Base-by-base conservation (phyloP, 2,113 vertebrate genomes). In the Odocoileus virginianus region DNA sequence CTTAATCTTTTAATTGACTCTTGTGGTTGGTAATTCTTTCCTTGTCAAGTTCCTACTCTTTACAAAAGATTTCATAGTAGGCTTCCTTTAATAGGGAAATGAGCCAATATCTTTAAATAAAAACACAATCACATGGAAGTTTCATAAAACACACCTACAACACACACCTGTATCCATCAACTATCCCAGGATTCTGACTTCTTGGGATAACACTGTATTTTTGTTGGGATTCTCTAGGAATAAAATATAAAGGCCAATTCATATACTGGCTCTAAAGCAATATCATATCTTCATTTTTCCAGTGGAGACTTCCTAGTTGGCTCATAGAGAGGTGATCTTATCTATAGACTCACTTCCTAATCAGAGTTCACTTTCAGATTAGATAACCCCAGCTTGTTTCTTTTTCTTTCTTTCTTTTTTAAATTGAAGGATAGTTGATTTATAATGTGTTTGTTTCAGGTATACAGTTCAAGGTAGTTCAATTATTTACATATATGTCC, bases 361-460 rank as follows among this genome's bases (percentile, higher is more conserved):
- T 97, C 97, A 98, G 97, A 92, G 95, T 97, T 98, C 96, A 98
- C 87, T 94, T 90, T 90, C 95, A 96, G 95, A 97, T 98, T 96
- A 97, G 58, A 89, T 95, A 83, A 93, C 89, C 78, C 89, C 40
- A 87, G 64, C 67, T 96, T 96, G 74, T 98, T 97, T 97, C 97
- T 93, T 81, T 81, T 50, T 50, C 45, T 81, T 50, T 79, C 45
- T 79, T 81, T 50, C 28, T 50, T 54, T 83, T 25, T 54, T 14
- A n/a, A n/a, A 36, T 83, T 83, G 33, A 82, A 54, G 19, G n/a
- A n/a, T 54, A 54, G 50, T 54, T 83, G 50, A 83, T 83, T 83
- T 54, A 83, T 52, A 82, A 82, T 82, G 19, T 82, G 50, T 82
- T 82, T n/a, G 30, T 82, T 82, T 82, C 50, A 54, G 50, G 19